Evolutionary conservation across 2,797 vertebrate species (phyloP), one percentile per base, ranked within the genome.

Genomic region (Paguma larvata): DNA sequence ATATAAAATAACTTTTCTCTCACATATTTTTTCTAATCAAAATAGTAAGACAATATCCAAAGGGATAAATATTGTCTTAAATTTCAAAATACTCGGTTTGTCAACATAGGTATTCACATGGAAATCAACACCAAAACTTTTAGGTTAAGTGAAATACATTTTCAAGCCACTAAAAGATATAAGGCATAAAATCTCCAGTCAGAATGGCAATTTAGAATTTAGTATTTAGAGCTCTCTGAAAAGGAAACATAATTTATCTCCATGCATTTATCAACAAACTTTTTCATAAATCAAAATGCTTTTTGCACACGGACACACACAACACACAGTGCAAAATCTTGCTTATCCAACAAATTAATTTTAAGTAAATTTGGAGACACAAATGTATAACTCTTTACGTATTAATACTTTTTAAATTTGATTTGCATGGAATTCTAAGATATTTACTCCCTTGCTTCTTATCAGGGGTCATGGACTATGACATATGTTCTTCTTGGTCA

Each of bases 1-100:
- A 73, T 0, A 0, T 62, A 72, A 88, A 44, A 46, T 48, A 85
- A 80, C 4, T 2, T 27, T 95, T 80, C 53, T 80, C 23, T 91
- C 70, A 89, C 5, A n/a, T 14, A 88, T 25, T 85, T 83, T 89
- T 85, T 85, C 46, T 73, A 67, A 93, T 84, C 30, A 72, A 93
- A 75, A 87, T 41, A 89, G 34, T 82, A 48, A 84, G 23, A 78
- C 4, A 86, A 68, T 67, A 63, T 63, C 16, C 44, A 79, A 91
- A 91, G 46, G 4, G 6, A 56, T 72, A 94, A n/a, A 18, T 32
- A 86, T 1, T 63, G 5, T 63, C 48, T 53, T 89, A 59, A 67
- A 72, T 86, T 94, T 94, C 23, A 97, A 93, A 97, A 91, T 41
- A 18, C 3, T 73, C 53, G 68, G 2, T 48, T 93, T 77, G 72